A percentile compares a stretch with the other conserved stretches of the same genome.
Conservation (phyloP, 2,113 vertebrate species). For the Podocnemis expansa region DNA sequence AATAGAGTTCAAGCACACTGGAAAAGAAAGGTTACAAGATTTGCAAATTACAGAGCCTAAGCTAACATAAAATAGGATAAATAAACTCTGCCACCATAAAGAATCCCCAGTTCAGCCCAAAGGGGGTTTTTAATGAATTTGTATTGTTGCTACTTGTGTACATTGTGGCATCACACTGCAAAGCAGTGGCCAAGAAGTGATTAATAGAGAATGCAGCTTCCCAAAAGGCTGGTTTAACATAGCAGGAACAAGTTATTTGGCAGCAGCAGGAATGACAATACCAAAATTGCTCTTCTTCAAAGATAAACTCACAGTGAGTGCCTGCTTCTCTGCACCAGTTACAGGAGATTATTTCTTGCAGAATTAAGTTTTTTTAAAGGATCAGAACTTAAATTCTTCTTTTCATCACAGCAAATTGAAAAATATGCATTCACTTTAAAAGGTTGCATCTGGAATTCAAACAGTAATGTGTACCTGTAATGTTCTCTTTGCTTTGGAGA, state of each 20-base stretch:
- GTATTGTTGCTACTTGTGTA: background rate
- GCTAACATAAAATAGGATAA: background rate
- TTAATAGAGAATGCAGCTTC: accelerated
- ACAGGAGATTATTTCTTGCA: background rate
- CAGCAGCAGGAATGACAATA: background rate
- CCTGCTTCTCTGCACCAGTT: background rate
- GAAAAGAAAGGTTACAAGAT: background rate
- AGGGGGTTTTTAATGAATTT: accelerated
- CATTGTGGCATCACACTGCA: background rate
- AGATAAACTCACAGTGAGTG: background rate
- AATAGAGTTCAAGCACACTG: accelerated
- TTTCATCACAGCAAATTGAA: background rate
- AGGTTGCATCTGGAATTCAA: background rate
- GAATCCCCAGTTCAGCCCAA: background rate
- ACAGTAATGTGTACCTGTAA: background rate
- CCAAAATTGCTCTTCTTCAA: background rate
- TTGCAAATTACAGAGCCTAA: background rate
- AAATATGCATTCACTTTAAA: background rate
- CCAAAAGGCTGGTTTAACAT: background rate
- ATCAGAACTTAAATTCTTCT: background rate
- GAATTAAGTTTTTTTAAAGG: background rate
- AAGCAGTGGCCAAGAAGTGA: background rate
- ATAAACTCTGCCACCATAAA: background rate
- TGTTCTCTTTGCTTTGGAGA: background rate
- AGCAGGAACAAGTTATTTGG: background rate